Percentiles rank a stretch among this genome's conserved stretches.
Evolutionary conservation across 2,797 vertebrate species (phyloP).

Genomic region (Saguinus oedipus): DNA sequence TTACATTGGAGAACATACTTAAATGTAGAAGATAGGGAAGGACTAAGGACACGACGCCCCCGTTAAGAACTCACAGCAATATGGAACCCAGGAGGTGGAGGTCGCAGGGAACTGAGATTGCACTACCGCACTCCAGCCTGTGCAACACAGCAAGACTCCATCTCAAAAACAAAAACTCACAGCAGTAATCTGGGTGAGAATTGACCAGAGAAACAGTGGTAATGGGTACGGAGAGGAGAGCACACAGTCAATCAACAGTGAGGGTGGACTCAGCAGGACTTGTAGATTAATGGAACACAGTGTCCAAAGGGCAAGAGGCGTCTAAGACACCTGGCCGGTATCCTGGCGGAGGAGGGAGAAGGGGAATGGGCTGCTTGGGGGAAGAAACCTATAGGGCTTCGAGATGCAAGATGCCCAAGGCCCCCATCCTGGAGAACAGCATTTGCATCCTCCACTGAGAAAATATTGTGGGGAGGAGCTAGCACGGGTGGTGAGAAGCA

Average conservation of each 20-base stretch:
- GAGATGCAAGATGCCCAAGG: neutral
- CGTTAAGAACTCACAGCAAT: neutral
- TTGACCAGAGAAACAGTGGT: accelerated
- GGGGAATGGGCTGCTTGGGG: neutral
- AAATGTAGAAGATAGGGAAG: neutral
- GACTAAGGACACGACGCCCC: neutral
- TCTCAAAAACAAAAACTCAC: neutral
- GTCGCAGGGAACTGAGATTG: neutral
- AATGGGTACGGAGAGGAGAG: neutral
- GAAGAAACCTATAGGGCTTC: neutral
- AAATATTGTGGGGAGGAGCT: neutral
- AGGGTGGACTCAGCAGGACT: neutral
- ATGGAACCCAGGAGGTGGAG: neutral
- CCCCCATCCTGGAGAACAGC: neutral
- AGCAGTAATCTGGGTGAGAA: neutral
- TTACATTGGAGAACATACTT: neutral
- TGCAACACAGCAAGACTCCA: neutral
- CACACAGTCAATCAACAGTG: neutral
- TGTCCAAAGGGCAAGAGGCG: neutral
- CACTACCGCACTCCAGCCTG: neutral
- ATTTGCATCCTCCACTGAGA: neutral
- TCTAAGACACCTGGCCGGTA: neutral
- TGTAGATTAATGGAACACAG: neutral
- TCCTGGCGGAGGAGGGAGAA: neutral
- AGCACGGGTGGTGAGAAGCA: neutral